Percentiles rank a stretch among this genome's conserved stretches.
These are phyloP conservation scores for Lytechinus pictus DNA, from an alignment of 35 echinoderm and acorn worm genomes.

Conservation along the genomic window DNA sequence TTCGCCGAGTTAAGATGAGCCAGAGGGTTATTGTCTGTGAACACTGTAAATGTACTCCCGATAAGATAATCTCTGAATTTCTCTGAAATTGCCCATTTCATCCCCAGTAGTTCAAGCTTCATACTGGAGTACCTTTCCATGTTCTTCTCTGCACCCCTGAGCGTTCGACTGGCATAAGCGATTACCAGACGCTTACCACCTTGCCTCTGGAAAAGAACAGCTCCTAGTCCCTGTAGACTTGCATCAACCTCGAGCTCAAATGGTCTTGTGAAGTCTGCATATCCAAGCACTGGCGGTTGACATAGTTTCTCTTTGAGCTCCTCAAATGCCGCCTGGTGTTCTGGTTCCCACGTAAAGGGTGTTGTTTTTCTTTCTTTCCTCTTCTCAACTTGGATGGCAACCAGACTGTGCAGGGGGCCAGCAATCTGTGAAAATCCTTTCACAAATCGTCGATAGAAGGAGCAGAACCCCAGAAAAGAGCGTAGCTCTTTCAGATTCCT, in stretches of 20 bases:
- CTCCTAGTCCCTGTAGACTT: conserved; percentile 51
- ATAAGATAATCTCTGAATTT: conserved; percentile 77
- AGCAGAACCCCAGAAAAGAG: conserved; percentile 62
- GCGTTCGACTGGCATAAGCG: conserved; percentile 67
- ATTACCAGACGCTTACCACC: conserved; percentile 52
- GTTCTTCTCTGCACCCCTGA: conserved; percentile 49
- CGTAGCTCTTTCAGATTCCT: too few relatives aligned
- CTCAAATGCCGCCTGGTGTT: conserved; percentile 65
- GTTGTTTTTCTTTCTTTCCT: background rate
- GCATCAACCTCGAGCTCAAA: conserved; percentile 74
- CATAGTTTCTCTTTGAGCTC: conserved; percentile 56
- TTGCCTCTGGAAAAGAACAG: conserved; percentile 65
- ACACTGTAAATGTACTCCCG: conserved; percentile 63
- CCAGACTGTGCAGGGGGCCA: conserved; percentile 24
- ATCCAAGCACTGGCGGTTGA: conserved; percentile 70
- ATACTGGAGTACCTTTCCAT: conserved; percentile 68
- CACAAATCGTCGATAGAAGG: conserved; percentile 66
- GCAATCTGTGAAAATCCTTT: conserved; percentile 63
- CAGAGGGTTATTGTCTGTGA: conserved; percentile 65
- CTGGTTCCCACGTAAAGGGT: conserved; percentile 49
- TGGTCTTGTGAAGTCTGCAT: conserved; percentile 63
- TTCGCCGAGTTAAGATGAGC: conserved; percentile 55
- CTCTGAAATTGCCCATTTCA: conserved; percentile 76
- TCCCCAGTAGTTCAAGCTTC: conserved; percentile 74
- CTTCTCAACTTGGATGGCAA: background rate